phyloP scores from a whole-genome alignment of 2,888 invertebrate species.

The Petrolisthes manimaculis region DNA sequence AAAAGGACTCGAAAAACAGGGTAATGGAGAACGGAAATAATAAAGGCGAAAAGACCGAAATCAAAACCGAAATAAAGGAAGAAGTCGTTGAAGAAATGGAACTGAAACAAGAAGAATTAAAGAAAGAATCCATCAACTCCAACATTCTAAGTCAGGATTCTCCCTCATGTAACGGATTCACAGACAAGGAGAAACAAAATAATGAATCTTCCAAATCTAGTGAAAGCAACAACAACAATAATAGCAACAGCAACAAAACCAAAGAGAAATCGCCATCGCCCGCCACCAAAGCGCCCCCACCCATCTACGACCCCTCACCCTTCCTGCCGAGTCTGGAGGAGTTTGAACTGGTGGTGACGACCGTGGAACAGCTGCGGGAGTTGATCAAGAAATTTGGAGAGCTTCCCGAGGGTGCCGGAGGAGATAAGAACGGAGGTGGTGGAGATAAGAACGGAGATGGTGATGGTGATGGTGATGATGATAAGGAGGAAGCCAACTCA shows the following conservation, averaged over 20 bases:
- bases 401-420: conserved; percentile 39
- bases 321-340: conserved; percentile 42
- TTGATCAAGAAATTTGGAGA: conserved; percentile 62
- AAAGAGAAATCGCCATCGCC: conserved; percentile 24
- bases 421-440: conserved; percentile 13
- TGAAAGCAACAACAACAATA: conserved; percentile 1
- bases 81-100: conserved; percentile 19
- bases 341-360: conserved; percentile 61
- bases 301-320: conserved; percentile 27
- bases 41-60: neutral
- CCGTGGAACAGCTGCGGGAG: conserved; percentile 54
- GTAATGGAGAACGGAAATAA: conserved; percentile 2
- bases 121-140: neutral
- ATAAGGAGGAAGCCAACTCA: conserved; percentile 16
- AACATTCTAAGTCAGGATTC: conserved; percentile 5
- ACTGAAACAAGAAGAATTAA: too few relatives aligned
- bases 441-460: conserved; percentile 6
- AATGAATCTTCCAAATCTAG: neutral
- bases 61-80: conserved; percentile 9
- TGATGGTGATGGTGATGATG: conserved; percentile 21
- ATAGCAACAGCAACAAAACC: neutral
- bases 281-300: conserved; percentile 3
- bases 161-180: conserved; percentile 20
- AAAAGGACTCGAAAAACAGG: conserved; percentile 11
- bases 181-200: neutral